These are phyloP conservation scores for Pelmatolapia mariae DNA, from an alignment of 2,113 vertebrate genomes.

Conservation along the genomic window DNA sequence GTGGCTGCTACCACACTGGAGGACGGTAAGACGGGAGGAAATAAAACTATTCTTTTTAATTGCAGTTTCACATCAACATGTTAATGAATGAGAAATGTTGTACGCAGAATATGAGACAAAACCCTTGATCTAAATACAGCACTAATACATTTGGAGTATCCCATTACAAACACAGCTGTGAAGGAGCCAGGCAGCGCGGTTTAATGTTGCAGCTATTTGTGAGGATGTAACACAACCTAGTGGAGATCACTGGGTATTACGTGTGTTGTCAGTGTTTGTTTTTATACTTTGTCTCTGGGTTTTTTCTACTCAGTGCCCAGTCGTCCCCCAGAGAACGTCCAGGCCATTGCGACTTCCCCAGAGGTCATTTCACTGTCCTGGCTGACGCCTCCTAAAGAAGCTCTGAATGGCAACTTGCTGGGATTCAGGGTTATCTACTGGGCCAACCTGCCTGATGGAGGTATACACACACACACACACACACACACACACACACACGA, in stretches of 20 bases:
- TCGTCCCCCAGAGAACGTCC: slow-evolving; percentile 92
- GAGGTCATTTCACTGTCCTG: slow-evolving; percentile 96
- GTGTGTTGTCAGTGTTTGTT: background rate
- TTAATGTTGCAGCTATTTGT: background rate
- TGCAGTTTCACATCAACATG: background rate
- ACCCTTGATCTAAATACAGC: background rate
- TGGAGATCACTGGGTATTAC: slow-evolving; percentile 38
- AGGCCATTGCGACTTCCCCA: slow-evolving; percentile 88
- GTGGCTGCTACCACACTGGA: slow-evolving; percentile 94
- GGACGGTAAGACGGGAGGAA: slow-evolving; percentile 77
- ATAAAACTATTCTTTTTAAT: rapidly evolving
- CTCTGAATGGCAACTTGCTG: slow-evolving; percentile 93
- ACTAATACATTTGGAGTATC: background rate
- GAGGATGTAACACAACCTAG: slow-evolving; percentile 41
- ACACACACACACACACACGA: background rate
- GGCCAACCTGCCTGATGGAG: slow-evolving; percentile 97
- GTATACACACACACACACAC: slow-evolving; percentile 52
- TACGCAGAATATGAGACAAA: background rate
- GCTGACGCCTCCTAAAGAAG: slow-evolving; percentile 90
- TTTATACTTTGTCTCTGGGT: background rate
- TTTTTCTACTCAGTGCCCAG: slow-evolving; percentile 82
- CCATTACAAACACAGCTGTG: background rate
- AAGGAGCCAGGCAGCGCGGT: background rate
- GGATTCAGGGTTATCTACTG: slow-evolving; percentile 97
- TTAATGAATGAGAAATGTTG: background rate